A percentile compares a stretch with the other conserved stretches of the same genome.
These are phyloP conservation scores for Sitobion miscanthi DNA, from an alignment of 1,140 invertebrate species.

Conservation along the genomic window DNA sequence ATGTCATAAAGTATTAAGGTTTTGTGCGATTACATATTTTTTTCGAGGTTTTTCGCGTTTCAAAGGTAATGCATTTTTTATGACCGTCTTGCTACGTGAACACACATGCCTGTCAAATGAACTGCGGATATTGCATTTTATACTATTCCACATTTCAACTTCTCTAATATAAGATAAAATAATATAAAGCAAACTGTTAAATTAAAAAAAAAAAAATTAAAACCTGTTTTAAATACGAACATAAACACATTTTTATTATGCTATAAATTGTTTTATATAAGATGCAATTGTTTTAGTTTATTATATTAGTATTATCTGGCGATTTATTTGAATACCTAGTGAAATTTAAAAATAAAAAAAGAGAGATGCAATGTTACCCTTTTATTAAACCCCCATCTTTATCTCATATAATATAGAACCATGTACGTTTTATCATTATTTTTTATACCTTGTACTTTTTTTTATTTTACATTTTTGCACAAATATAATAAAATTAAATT, in stretches of 20 bases:
- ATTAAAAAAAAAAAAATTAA: not conserved
- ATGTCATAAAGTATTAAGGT: not conserved
- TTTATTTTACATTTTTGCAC: not conserved
- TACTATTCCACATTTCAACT: not conserved
- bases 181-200: not conserved
- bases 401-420: not conserved
- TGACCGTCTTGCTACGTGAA: not conserved
- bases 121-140: not conserved
- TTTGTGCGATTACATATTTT: slow-evolving; percentile 19
- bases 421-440: not conserved
- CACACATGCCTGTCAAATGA: not conserved
- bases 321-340: too few relatives aligned
- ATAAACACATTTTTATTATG: too few relatives aligned
- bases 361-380: not conserved
- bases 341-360: too few relatives aligned
- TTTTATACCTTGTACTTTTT: too few relatives aligned
- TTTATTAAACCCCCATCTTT: not conserved
- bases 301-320: too few relatives aligned
- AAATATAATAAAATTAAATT: not conserved
- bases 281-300: too few relatives aligned
- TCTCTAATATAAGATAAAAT: not conserved
- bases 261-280: too few relatives aligned
- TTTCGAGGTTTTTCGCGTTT: not conserved
- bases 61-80: slow-evolving; percentile 4
- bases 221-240: not conserved